phyloP scores from a whole-genome alignment of 2,113 vertebrate genomes.

The Nicator chloris region DNA sequence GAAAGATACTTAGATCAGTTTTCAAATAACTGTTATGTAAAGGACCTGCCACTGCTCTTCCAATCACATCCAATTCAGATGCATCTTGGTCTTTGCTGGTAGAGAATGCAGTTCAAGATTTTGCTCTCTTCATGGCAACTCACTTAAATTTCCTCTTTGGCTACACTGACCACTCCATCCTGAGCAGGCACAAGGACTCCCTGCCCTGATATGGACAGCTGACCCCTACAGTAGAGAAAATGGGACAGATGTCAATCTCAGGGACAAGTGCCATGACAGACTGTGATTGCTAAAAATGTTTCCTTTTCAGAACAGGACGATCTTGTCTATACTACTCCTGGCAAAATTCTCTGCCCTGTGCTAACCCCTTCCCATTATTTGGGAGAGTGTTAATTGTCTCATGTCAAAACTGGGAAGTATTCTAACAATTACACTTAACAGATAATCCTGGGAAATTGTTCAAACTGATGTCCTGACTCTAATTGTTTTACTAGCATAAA shows the following conservation, averaged over 20 bases:
- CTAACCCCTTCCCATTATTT: neutral
- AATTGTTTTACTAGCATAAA: neutral
- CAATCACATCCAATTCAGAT: neutral
- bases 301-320: neutral
- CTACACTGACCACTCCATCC: neutral
- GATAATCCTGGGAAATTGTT: neutral
- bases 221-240: neutral
- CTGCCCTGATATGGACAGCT: neutral
- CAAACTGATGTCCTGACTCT: neutral
- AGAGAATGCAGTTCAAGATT: neutral
- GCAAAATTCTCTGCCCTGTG: neutral
- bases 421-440: neutral
- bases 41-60: neutral
- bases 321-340: neutral
- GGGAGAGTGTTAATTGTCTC: neutral
- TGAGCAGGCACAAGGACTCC: neutral
- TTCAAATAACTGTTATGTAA: neutral
- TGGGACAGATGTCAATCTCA: neutral
- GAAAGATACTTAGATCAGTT: neutral
- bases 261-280: neutral
- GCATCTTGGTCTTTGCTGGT: neutral
- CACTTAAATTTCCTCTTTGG: neutral
- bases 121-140: neutral
- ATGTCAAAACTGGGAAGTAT: neutral
- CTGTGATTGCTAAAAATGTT: neutral